Base-by-base conservation (phyloP, 2,797 vertebrate genomes). In the Rhinoraja longicauda region DNA sequence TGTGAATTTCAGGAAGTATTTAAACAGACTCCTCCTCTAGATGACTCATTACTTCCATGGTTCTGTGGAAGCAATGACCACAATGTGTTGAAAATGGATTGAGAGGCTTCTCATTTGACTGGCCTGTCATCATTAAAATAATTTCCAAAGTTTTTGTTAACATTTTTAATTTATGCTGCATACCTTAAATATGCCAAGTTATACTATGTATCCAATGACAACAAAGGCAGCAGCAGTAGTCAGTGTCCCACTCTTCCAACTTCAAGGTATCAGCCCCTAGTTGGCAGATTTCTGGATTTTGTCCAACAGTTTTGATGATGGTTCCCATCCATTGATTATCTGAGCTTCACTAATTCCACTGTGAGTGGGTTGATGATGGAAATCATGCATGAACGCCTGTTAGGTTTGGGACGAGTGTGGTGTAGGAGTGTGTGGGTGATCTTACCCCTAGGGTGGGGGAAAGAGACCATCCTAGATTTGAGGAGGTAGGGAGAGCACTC, bases 291-390 rank as follows among this genome's bases (percentile, higher is more conserved):
- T 24, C 70, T 73, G 78, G n/a, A 32, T 5, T 32, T 26, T 15
- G 21, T 53, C 8, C 45, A 8, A 39, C 39, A 1, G 19, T 26
- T 36, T 15, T 2, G 12, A 9, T 26, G 21, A 45, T 53, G 24
- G 78, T 24, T 45, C 78, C 39, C 6, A 45, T 81, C 78, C 7
- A 24, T 53, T 97, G 97, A 95, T 95, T 95, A 96, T 96, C 96
- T 94, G 0, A 95, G 96, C 95, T 95, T 67, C 17, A 67, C 32
- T 92, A 29, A 3, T 2, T 70, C 24, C 8, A 92, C 67, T 39
- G 90, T 0, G 10, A n/a, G 57, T 62, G 86, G 36, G 29, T 90
- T 72, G 32, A 21, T 21, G 15, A 17, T 8, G 53, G 90, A 36
- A 39, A 36, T 72, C 6, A 3, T 1, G n/a, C 32, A 39, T 19